Conservation (phyloP, 2,797 vertebrate species). For the Merluccius polli region DNA sequence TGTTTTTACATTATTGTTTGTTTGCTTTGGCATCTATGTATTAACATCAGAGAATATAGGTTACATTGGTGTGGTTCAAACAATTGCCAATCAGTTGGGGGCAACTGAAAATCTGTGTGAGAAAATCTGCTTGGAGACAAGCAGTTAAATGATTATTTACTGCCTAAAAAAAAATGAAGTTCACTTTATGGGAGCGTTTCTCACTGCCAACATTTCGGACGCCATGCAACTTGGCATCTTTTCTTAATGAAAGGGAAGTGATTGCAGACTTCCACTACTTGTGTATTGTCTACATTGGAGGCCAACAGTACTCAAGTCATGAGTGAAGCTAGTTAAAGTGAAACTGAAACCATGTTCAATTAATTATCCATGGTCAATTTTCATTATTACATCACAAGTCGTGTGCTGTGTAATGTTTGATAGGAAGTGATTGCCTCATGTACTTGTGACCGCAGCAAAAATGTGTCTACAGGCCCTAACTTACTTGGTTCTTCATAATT, state of each 20-base stretch:
- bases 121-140: background rate
- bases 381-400: background rate
- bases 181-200: background rate
- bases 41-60: background rate
- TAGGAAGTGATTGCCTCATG: background rate
- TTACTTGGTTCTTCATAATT: background rate
- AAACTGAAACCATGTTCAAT: background rate
- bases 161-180: background rate
- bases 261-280: background rate
- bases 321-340: background rate
- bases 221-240: background rate
- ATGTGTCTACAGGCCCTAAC: background rate
- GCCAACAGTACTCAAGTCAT: background rate
- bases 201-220: background rate
- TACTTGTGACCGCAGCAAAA: too few species aligned
- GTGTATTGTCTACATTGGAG: background rate
- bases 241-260: background rate
- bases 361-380: background rate
- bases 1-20: background rate
- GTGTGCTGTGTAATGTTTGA: background rate
- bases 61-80: background rate
- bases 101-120: background rate
- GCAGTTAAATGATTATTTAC: background rate
- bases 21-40: background rate
- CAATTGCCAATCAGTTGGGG: background rate